These are phyloP conservation scores for Emydura subglobosa DNA, from an alignment of 2,113 vertebrate species.

Conservation along the genomic window DNA sequence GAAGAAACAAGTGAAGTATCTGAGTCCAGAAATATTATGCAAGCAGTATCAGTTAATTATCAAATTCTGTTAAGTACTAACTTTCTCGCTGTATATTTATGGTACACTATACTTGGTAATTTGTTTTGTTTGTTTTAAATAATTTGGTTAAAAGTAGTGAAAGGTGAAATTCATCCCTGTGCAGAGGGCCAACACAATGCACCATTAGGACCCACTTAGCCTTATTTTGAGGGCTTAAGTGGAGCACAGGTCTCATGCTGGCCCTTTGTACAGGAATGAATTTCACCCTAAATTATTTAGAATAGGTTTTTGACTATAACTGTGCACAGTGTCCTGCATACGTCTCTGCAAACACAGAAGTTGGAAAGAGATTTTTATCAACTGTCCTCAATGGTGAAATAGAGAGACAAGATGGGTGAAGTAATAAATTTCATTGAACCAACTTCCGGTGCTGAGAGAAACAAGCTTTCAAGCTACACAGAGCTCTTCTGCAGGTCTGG, in stretches of 20 bases:
- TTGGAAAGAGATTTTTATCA: background rate
- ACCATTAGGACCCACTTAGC: too few species aligned
- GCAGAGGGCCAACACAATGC: background rate
- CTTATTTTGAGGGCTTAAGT: background rate
- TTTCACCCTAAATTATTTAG: background rate
- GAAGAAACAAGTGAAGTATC: background rate
- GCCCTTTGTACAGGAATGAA: background rate
- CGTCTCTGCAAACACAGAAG: background rate
- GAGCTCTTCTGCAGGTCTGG: background rate
- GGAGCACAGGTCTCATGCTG: background rate
- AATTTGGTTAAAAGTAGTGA: background rate
- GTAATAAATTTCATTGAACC: background rate
- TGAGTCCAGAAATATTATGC: background rate
- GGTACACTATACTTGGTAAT: background rate
- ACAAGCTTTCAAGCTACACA: background rate
- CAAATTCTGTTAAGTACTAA: rapidly evolving
- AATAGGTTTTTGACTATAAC: background rate
- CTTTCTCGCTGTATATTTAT: rapidly evolving
- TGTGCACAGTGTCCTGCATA: background rate
- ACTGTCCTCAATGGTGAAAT: background rate
- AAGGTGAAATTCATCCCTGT: background rate
- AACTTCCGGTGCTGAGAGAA: background rate
- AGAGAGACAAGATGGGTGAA: background rate
- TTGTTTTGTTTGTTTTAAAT: background rate
- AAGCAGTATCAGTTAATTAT: background rate